Evolutionary conservation across 2,888 invertebrate species (phyloP).

Genomic region (Brassicogethes aeneus): DNA sequence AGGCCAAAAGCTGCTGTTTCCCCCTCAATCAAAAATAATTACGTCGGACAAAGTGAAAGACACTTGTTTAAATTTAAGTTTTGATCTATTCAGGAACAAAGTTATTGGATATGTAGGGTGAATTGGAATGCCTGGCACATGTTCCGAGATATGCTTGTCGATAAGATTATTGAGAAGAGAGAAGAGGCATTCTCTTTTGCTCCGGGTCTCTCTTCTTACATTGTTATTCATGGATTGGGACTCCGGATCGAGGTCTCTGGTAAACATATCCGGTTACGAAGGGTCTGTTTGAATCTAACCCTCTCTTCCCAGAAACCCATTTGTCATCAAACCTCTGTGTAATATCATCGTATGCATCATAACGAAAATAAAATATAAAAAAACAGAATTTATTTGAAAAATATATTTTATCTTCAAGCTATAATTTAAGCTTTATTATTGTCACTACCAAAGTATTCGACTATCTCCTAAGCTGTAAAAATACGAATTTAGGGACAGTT

Average conservation of each 20-base stretch:
- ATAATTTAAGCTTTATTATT: no score
- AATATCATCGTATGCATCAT: no score
- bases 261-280: conserved; percentile 28
- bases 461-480: no score
- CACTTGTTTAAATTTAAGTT: conserved; percentile 19
- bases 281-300: conserved; percentile 9
- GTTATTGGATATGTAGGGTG: conserved; percentile 20
- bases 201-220: conserved; percentile 16
- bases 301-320: not conserved
- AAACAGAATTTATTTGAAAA: no score
- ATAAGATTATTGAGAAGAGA: conserved; percentile 27
- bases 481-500: no score
- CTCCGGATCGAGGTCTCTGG: conserved; percentile 22
- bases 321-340: not conserved
- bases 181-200: conserved; percentile 14
- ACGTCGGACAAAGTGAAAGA: not conserved
- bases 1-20: no score
- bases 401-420: no score
- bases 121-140: conserved; percentile 25
- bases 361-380: no score
- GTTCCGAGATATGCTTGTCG: conserved; percentile 29
- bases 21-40: no score
- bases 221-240: conserved; percentile 28
- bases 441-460: no score
- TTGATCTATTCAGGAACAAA: conserved; percentile 16